A percentile compares a stretch with the other conserved stretches of the same genome.
phyloP scores from a whole-genome alignment of 2,113 vertebrate species.

The Chelonoidis abingdonii region DNA sequence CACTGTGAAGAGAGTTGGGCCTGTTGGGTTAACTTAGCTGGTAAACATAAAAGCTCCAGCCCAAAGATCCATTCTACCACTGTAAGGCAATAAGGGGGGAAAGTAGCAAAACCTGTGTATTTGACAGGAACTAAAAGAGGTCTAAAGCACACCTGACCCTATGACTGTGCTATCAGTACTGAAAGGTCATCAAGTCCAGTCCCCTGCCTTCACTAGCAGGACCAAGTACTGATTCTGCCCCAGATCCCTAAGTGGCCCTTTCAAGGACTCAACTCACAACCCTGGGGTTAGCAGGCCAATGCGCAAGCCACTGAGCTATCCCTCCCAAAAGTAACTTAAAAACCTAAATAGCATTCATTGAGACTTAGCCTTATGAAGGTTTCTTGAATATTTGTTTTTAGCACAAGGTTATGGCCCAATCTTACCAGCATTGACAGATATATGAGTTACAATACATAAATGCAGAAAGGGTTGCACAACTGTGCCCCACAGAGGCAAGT shows the following conservation, averaged over 20 bases:
- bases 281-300: too few species aligned
- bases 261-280: too few species aligned
- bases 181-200: too few species aligned
- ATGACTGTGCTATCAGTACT: neutral
- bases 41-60: neutral
- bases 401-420: neutral
- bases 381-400: neutral
- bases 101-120: neutral
- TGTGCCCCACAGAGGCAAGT: neutral
- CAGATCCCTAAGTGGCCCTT: too few species aligned
- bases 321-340: neutral
- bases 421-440: neutral
- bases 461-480: neutral
- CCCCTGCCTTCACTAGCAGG: too few species aligned
- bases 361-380: neutral
- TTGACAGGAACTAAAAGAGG: neutral
- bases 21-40: neutral
- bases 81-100: neutral
- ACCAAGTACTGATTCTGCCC: too few species aligned
- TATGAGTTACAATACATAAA: neutral
- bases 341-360: neutral
- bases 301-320: too few species aligned
- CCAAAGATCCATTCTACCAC: neutral
- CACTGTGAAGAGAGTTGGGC: neutral
- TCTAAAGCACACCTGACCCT: neutral